Evolutionary conservation across 2,888 invertebrate genomes (phyloP).

Genomic region (Andrena marginata): DNA sequence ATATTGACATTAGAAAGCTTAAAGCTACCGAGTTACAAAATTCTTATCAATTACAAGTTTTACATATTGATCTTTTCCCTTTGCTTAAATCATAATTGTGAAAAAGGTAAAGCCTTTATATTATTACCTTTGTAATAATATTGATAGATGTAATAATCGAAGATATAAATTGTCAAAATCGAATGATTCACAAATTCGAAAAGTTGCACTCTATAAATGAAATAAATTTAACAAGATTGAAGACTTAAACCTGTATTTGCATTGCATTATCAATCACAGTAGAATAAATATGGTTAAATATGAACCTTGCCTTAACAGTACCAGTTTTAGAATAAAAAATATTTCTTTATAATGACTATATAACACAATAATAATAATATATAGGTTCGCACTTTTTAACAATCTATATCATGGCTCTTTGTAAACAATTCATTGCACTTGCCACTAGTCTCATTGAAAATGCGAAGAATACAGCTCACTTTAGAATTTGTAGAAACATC

Average conservation of each 20-base stretch:
- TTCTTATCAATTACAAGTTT: too few relatives aligned
- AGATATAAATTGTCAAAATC: too few relatives aligned
- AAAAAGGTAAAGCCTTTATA: too few relatives aligned
- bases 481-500: constrained; percentile 18
- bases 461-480: constrained; percentile 10
- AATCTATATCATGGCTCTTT: not conserved
- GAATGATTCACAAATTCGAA: too few relatives aligned
- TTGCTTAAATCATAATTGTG: too few relatives aligned
- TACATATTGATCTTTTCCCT: too few relatives aligned
- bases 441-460: not conserved
- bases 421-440: not conserved
- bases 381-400: not conserved
- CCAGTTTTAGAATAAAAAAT: not conserved
- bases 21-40: too few relatives aligned
- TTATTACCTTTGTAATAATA: too few relatives aligned
- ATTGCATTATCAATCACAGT: not conserved
- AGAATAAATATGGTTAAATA: not conserved
- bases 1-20: too few relatives aligned
- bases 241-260: too few relatives aligned
- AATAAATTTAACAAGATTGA: not conserved
- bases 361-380: not conserved
- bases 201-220: too few relatives aligned
- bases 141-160: too few relatives aligned
- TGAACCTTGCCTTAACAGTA: not conserved
- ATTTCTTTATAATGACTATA: not conserved